phyloP scores from a whole-genome alignment of 2,888 invertebrate genomes.

The Lepetodrilus schrolli region DNA sequence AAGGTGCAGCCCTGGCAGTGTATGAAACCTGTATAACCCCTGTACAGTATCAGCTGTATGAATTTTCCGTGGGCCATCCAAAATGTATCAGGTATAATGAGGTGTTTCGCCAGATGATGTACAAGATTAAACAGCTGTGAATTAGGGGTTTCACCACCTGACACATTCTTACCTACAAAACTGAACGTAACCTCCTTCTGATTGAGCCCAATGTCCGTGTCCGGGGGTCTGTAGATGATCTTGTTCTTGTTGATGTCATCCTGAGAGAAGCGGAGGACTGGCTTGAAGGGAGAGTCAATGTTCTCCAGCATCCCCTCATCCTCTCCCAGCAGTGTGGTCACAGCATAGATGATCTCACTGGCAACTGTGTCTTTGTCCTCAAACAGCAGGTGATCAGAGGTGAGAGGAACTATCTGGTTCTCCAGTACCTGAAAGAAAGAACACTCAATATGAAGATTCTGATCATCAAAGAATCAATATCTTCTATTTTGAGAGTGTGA shows the following conservation, averaged over 20 bases:
- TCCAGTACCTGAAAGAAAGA: constrained; percentile 56
- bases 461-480: too few species aligned
- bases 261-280: constrained; percentile 65
- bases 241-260: constrained; percentile 69
- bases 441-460: too few species aligned
- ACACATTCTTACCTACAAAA: constrained; percentile 58
- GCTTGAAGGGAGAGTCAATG: constrained; percentile 56
- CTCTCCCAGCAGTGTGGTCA: constrained; percentile 54
- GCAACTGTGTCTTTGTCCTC: constrained; percentile 50
- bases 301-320: constrained; percentile 67
- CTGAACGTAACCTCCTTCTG: constrained; percentile 60
- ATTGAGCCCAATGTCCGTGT: constrained; percentile 53
- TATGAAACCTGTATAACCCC: too few species aligned
- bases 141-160: not conserved
- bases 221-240: constrained; percentile 69
- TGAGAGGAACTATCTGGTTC: constrained; percentile 63
- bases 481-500: too few species aligned
- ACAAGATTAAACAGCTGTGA: too few species aligned
- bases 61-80: too few species aligned
- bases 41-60: too few species aligned
- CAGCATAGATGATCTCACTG: constrained; percentile 54
- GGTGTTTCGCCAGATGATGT: too few species aligned
- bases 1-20: too few species aligned
- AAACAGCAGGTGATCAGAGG: constrained; percentile 53
- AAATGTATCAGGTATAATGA: too few species aligned